Conservation (phyloP, 1,140 invertebrate genomes). For the Macrocentrus cingulum region DNA sequence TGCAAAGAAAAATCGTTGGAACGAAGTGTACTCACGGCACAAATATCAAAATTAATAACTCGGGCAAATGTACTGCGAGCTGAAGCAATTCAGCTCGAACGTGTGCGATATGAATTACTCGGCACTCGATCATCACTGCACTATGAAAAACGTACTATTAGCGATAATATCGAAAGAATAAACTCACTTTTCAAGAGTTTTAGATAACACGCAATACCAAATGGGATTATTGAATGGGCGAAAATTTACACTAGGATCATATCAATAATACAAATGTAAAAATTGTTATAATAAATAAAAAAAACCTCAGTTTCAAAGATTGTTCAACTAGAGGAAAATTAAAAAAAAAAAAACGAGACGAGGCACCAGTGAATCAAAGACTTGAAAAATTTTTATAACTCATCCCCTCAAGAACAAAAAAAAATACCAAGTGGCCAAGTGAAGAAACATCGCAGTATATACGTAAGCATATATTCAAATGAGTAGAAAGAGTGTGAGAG, state of each 20-base stretch:
- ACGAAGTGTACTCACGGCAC: conserved; percentile 43
- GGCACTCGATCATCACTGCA: conserved; percentile 44
- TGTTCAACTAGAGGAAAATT: too few relatives aligned
- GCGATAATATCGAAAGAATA: conserved; percentile 50
- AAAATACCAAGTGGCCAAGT: too few relatives aligned
- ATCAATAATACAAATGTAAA: conserved; percentile 36
- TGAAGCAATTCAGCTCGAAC: conserved; percentile 46
- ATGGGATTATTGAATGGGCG: too few relatives aligned
- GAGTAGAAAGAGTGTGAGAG: too few relatives aligned
- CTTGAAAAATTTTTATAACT: too few relatives aligned
- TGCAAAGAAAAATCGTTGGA: conserved; percentile 51
- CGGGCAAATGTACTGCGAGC: conserved; percentile 46
- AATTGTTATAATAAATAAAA: conserved; percentile 41
- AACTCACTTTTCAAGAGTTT: conserved; percentile 48
- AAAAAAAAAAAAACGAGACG: too few relatives aligned
- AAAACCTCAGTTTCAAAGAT: conserved; percentile 6
- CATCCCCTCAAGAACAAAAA: too few relatives aligned
- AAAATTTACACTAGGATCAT: conserved; percentile 30
- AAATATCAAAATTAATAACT: conserved; percentile 45
- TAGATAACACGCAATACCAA: conserved; percentile 57
- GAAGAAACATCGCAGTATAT: too few relatives aligned
- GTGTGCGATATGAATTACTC: conserved; percentile 44
- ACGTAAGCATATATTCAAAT: too few relatives aligned
- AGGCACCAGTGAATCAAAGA: too few relatives aligned
- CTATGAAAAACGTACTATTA: conserved; percentile 44